These are phyloP conservation scores for Austrofundulus limnaeus DNA, from an alignment of 2,113 vertebrate genomes.

Conservation along the genomic window DNA sequence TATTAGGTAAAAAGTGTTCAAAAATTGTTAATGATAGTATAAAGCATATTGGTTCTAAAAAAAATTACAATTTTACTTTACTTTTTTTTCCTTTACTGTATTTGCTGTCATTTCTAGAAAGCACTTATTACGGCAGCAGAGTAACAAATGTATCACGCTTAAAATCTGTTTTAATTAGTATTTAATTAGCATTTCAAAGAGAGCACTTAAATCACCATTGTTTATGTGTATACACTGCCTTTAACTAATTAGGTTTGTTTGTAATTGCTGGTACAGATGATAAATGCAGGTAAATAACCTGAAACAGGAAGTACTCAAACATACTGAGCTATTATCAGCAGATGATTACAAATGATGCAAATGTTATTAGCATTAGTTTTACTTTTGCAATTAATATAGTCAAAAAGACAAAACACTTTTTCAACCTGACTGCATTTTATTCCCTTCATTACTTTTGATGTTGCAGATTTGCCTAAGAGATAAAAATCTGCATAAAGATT, in stretches of 20 bases:
- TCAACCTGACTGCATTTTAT: neutral
- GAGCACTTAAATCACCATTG: neutral
- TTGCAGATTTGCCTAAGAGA: too few species aligned
- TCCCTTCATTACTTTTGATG: neutral
- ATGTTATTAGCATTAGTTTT: neutral
- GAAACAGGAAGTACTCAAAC: neutral
- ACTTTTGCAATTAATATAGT: too few species aligned
- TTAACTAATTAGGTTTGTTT: neutral
- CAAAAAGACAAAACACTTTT: neutral
- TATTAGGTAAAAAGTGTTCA: too few species aligned
- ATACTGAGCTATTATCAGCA: neutral
- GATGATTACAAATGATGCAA: neutral
- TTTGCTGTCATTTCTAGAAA: too few species aligned
- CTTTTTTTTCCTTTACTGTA: too few species aligned
- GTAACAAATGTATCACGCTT: neutral
- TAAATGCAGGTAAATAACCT: neutral
- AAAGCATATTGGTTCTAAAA: too few species aligned
- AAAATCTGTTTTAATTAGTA: neutral
- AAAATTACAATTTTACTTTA: too few species aligned
- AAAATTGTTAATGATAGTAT: too few species aligned
- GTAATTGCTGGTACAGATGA: neutral
- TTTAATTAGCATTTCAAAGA: neutral
- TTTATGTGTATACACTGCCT: neutral
- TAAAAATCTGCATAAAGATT: too few species aligned
- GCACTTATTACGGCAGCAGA: neutral